A percentile compares a stretch with the other conserved stretches of the same genome.
Conservation (phyloP, 2,888 invertebrate genomes). For the Coenonympha glycerion region DNA sequence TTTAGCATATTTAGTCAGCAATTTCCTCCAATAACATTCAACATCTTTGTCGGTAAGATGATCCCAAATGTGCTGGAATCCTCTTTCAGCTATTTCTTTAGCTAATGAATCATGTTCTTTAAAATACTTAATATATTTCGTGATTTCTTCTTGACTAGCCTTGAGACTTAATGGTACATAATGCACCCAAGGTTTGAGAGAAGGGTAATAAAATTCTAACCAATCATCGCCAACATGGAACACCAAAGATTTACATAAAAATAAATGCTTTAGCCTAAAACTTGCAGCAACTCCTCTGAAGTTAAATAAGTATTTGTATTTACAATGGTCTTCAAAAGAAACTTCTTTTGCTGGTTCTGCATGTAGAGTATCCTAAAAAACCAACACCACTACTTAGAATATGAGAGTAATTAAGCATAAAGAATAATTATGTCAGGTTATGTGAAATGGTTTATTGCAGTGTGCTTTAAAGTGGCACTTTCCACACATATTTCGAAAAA, state of each 20-base stretch:
- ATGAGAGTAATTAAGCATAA: too few relatives aligned
- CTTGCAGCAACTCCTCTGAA: constrained; percentile 98
- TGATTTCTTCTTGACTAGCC: constrained; percentile 81
- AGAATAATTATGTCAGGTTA: too few relatives aligned
- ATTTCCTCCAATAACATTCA: constrained; percentile 88
- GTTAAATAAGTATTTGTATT: constrained; percentile 95
- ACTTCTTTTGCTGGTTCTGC: constrained; percentile 90
- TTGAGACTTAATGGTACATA: constrained; percentile 87
- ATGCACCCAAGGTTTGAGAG: constrained; percentile 95
- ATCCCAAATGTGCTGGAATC: constrained; percentile 88
- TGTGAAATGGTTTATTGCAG: too few relatives aligned
- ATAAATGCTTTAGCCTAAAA: constrained; percentile 96
- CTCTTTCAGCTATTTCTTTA: constrained; percentile 86
- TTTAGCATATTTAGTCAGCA: constrained; percentile 84
- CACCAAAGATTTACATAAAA: constrained; percentile 92
- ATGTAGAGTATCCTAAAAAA: constrained; percentile 87
- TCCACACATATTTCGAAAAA: too few relatives aligned
- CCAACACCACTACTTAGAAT: neutral
- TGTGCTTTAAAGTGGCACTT: too few relatives aligned
- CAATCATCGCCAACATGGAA: constrained; percentile 96
- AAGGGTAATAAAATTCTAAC: constrained; percentile 95
- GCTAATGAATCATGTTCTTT: constrained; percentile 83
- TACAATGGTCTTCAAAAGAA: constrained; percentile 92
- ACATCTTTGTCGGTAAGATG: constrained; percentile 89
- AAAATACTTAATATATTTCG: constrained; percentile 84